These are phyloP conservation scores for Tridacna crocea DNA, from an alignment of 2,888 invertebrate genomes.

Conservation along the genomic window DNA sequence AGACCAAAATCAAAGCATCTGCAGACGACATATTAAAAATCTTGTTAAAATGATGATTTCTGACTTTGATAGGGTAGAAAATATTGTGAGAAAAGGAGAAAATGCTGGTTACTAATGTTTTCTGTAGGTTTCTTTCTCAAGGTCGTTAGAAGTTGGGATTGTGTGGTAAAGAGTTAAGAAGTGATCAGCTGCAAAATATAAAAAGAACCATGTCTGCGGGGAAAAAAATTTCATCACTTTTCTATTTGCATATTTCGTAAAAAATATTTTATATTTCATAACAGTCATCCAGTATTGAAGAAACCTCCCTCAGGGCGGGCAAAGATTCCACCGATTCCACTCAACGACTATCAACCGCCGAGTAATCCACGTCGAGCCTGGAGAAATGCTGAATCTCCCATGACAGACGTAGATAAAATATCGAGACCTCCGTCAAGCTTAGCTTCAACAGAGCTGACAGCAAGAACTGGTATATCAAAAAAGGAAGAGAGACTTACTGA, in stretches of 20 bases:
- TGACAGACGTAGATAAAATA: constrained; percentile 64
- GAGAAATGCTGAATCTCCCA: constrained; percentile 70
- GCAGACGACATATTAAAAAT: too few species aligned
- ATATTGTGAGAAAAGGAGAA: too few species aligned
- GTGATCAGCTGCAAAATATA: background rate
- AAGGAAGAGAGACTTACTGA: constrained; percentile 78
- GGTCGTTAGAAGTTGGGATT: too few species aligned
- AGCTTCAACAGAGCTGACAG: constrained; percentile 70
- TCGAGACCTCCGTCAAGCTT: constrained; percentile 77
- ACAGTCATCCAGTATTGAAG: constrained; percentile 73
- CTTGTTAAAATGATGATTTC: too few species aligned
- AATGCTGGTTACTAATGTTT: too few species aligned
- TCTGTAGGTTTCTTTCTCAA: too few species aligned
- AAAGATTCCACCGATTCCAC: constrained; percentile 54
- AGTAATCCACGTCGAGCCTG: constrained; percentile 75
- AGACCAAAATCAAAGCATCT: too few species aligned
- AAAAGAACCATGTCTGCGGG: too few species aligned
- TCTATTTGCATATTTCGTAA: background rate
- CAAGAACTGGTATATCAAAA: constrained; percentile 67
- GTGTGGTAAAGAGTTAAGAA: background rate
- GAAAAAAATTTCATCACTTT: too few species aligned
- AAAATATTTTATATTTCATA: too few species aligned
- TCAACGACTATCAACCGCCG: constrained; percentile 61
- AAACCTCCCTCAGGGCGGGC: constrained; percentile 68
- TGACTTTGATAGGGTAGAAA: too few species aligned